Evolutionary conservation across 1,140 invertebrate genomes (phyloP).

Genomic region (Drosophila athabasca): DNA sequence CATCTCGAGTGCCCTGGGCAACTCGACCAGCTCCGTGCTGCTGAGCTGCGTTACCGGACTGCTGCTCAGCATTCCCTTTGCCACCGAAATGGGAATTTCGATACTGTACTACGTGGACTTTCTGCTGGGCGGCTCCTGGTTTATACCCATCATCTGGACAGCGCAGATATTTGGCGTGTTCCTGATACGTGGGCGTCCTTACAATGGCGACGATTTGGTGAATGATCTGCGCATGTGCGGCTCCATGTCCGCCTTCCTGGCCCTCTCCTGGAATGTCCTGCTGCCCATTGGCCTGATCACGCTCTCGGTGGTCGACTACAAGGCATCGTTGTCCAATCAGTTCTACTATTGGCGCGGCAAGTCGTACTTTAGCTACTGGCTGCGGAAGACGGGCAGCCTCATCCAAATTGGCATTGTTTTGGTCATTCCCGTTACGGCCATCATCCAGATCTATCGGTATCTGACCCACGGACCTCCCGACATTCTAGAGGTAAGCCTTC

Average conservation of each 20-base stretch:
- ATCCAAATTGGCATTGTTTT: slow-evolving; percentile 91
- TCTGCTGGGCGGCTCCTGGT: slow-evolving; percentile 92
- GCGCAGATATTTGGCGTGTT: slow-evolving; percentile 91
- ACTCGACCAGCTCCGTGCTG: slow-evolving; percentile 93
- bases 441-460: slow-evolving; percentile 93
- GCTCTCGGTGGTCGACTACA: slow-evolving; percentile 79
- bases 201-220: slow-evolving; percentile 92
- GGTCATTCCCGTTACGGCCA: slow-evolving; percentile 89
- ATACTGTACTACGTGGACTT: slow-evolving; percentile 94
- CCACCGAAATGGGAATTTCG: slow-evolving; percentile 93
- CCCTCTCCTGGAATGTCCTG: slow-evolving; percentile 95
- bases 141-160: slow-evolving; percentile 91
- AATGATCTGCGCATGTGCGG: slow-evolving; percentile 86
- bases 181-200: slow-evolving; percentile 92
- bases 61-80: slow-evolving; percentile 93
- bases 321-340: slow-evolving; percentile 76
- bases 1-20: slow-evolving; percentile 90
- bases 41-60: slow-evolving; percentile 93
- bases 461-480: slow-evolving; percentile 92
- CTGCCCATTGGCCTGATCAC: slow-evolving; percentile 91
- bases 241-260: slow-evolving; percentile 88
- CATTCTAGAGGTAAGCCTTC: slow-evolving; percentile 91
- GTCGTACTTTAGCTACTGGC: slow-evolving; percentile 90
- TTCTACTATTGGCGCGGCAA: slow-evolving; percentile 82
- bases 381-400: slow-evolving; percentile 89